Conservation (phyloP, 2,888 invertebrate genomes). For the Leptopilina myrica region DNA sequence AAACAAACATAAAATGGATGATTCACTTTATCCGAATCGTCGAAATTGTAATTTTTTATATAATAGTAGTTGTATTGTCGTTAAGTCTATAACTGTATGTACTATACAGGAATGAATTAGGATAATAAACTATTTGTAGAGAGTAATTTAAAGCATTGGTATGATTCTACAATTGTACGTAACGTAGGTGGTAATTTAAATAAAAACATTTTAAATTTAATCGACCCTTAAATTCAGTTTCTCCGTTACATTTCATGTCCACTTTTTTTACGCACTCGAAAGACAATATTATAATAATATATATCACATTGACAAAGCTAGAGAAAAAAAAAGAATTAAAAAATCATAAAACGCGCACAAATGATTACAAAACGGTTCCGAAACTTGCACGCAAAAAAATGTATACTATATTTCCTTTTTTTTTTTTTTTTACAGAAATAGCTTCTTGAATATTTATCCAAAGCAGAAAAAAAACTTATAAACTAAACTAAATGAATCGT, state of each 20-base stretch:
- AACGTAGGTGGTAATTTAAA: conserved; percentile 60
- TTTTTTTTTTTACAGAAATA: too few species aligned
- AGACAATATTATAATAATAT: conserved; percentile 45
- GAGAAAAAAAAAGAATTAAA: conserved; percentile 40
- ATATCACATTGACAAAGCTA: conserved; percentile 50
- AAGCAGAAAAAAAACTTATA: too few species aligned
- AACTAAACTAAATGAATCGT: too few species aligned
- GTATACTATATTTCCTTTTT: too few species aligned
- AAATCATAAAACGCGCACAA: conserved; percentile 11
- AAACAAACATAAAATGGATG: not conserved
- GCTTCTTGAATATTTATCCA: too few species aligned
- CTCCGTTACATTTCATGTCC: conserved; percentile 47
- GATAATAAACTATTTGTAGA: conserved; percentile 58
- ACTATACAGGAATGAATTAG: conserved; percentile 58
- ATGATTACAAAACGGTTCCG: conserved; percentile 19
- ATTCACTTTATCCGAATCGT: conserved; percentile 17
- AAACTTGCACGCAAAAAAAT: conserved; percentile 2
- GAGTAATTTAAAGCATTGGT: conserved; percentile 62
- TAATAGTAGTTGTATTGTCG: conserved; percentile 57
- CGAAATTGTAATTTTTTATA: conserved; percentile 48
- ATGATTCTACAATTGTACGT: conserved; percentile 68
- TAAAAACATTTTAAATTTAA: conserved; percentile 61
- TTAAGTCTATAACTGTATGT: conserved; percentile 60
- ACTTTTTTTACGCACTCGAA: conserved; percentile 48
- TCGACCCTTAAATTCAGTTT: conserved; percentile 45